Evolutionary conservation across 2,888 invertebrate genomes (phyloP), one percentile per base, ranked within the genome.

Genomic region (Spodoptera littoralis): DNA sequence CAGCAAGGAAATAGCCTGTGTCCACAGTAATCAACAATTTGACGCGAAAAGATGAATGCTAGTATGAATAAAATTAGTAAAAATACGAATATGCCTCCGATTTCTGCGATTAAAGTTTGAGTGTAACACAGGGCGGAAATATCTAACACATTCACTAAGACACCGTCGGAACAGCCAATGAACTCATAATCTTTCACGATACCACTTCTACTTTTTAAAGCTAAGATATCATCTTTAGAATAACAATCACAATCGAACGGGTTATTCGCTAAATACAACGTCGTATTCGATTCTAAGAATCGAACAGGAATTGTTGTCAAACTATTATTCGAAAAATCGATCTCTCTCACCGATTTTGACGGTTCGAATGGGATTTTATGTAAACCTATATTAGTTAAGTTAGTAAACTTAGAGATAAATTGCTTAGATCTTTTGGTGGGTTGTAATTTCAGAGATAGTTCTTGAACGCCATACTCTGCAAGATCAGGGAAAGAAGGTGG

Each of bases 121-220:
- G 68, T 72, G 0, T 72, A 71, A 54, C 90, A 90, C 3, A 88
- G 60, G 0, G 60, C 52, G 0, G 47, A 44, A 0, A 70, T 64
- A 6, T 79, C 79, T 0, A 80, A 47, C 2, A 36, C 1, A 0
- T 30, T 5, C 0, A 80, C 4, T 0, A 36, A 46, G 2, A 55
- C 63, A 0, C 79, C 80, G 18, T 58, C 66, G 0, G 11, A 42
- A 58, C 86, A 85, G 0, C 54, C 65, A 0, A 82, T 24, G 1
- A n/a, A 22, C 0, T 4, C 41, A 18, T 64, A 58, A 63, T 87
- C 85, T 0, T 11, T 9, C 0, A 85, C 58, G 2, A 11, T 59
- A 4, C 0, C 5, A 22, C 62, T 72, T 18, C 62, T 18, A 18
- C 18, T 12, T 50, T 63, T 51, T 3, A 78, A 3, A 0, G 4